A percentile compares a stretch with the other conserved stretches of the same genome.
Conservation (phyloP, 2,797 vertebrate species). For the Carcharodon carcharias region DNA sequence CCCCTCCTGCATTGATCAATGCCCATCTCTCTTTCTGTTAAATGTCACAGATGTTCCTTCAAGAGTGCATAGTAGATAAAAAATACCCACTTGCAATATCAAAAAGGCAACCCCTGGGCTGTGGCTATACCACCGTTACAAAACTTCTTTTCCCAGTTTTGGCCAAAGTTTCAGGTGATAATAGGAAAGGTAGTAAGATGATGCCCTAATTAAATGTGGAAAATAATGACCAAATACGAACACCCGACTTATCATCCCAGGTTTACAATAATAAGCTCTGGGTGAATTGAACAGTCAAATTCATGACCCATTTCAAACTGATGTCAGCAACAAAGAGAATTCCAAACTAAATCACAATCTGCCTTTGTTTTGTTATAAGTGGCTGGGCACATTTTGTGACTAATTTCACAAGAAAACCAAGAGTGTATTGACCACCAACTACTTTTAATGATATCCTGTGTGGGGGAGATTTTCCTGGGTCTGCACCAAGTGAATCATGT, state of each 20-base stretch:
- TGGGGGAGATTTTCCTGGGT: neutral
- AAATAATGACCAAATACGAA: neutral
- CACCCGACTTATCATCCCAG: neutral
- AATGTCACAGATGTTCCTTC: neutral
- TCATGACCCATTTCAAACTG: neutral
- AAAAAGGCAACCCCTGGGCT: neutral
- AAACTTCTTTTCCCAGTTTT: neutral
- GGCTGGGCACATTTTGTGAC: neutral
- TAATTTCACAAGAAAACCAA: neutral
- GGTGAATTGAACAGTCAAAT: neutral
- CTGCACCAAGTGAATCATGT: neutral
- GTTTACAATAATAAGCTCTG: neutral
- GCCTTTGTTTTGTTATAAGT: neutral
- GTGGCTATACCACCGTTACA: neutral
- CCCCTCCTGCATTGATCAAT: neutral
- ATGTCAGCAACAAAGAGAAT: neutral
- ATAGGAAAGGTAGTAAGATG: neutral
- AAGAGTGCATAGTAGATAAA: neutral
- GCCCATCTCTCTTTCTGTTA: neutral
- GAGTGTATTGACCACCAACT: neutral
- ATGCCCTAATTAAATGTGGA: neutral
- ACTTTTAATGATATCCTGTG: neutral
- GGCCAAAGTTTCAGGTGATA: neutral
- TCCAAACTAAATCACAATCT: neutral
- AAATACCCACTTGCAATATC: neutral